Evolutionary conservation across 2,888 invertebrate species (phyloP).

Genomic region (Pheosia tremula): DNA sequence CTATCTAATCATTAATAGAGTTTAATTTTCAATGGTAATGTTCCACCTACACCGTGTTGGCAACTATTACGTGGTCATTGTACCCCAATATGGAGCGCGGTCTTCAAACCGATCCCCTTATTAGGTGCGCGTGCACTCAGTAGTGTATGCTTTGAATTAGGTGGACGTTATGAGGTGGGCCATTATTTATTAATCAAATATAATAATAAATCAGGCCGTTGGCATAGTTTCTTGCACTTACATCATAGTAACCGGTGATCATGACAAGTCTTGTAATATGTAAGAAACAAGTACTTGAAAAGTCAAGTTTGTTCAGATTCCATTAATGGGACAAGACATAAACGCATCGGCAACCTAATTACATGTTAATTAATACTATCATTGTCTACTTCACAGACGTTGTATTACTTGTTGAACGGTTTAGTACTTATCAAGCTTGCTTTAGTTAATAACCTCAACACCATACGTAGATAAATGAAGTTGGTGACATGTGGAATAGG

Average conservation of each 20-base stretch:
- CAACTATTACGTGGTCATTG: slow-evolving; percentile 33
- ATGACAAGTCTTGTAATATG: background rate
- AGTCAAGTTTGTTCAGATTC: slow-evolving; percentile 2
- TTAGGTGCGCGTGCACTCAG: slow-evolving; percentile 21
- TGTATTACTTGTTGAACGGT: background rate
- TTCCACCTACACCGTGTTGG: slow-evolving; percentile 9
- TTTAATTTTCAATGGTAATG: slow-evolving; percentile 6
- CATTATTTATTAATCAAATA: slow-evolving; percentile 5
- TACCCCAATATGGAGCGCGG: slow-evolving; percentile 34
- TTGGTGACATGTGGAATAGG: too few relatives aligned
- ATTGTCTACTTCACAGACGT: background rate
- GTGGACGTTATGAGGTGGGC: slow-evolving; percentile 13
- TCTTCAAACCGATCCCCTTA: slow-evolving; percentile 24
- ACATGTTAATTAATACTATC: background rate
- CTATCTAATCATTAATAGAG: background rate
- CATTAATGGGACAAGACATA: background rate
- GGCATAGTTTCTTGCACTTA: slow-evolving; percentile 17
- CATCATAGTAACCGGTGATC: background rate
- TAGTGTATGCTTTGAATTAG: slow-evolving; percentile 13
- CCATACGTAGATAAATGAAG: too few relatives aligned
- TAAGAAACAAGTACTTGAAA: background rate
- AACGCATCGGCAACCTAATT: background rate
- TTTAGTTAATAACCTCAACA: too few relatives aligned
- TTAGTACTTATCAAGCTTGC: too few relatives aligned
- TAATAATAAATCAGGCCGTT: slow-evolving; percentile 28